A percentile compares a stretch with the other conserved stretches of the same genome.
Conservation (phyloP, 2,797 vertebrate genomes). For the Pseudochirops corinnae region DNA sequence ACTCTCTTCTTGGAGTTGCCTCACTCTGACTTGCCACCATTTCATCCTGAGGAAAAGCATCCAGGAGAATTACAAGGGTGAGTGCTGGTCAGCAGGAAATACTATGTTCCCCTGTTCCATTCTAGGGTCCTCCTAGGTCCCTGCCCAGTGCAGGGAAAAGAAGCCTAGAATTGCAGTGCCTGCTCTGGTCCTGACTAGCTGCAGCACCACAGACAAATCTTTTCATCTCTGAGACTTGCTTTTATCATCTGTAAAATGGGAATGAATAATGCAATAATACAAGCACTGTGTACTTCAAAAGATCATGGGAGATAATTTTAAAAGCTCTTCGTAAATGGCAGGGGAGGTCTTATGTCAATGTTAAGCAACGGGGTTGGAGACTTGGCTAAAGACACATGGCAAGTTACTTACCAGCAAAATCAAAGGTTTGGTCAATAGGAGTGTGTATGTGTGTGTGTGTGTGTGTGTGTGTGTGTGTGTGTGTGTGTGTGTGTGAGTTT, state of each 20-base stretch:
- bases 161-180: background rate
- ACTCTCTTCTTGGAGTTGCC: background rate
- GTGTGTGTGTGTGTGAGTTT: background rate
- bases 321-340: background rate
- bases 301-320: background rate
- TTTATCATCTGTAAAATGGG: background rate
- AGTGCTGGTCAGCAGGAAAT: background rate
- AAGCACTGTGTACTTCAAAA: background rate
- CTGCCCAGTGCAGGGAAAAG: background rate
- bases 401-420: background rate
- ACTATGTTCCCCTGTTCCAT: background rate
- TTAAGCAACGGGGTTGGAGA: background rate
- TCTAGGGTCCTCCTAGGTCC: background rate
- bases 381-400: background rate
- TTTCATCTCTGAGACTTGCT: background rate
- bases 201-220: background rate
- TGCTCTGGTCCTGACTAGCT: background rate
- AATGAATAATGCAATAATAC: background rate
- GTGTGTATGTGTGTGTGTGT: too few relatives aligned
- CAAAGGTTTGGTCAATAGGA: background rate
- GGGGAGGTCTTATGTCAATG: background rate
- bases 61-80: background rate
- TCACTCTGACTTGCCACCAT: background rate
- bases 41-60: background rate
- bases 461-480: too few relatives aligned